A percentile compares a stretch with the other conserved stretches of the same genome.
Conservation (phyloP, 1,140 invertebrate species). For the Atta cephalotes region DNA sequence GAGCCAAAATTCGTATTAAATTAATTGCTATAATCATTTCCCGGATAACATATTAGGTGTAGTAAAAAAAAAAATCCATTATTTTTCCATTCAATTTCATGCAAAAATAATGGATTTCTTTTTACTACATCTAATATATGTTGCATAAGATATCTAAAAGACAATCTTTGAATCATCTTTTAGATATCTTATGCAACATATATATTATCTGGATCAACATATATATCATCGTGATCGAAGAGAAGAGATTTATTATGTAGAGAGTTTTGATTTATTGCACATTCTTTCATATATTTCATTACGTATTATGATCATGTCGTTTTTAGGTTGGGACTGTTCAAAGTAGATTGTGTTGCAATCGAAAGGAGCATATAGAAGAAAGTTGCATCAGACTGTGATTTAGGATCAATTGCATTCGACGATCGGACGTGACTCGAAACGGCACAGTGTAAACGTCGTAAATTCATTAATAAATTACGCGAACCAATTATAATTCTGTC, state of each 20-base stretch:
- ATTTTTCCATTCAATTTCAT: too few species aligned
- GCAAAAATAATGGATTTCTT: too few species aligned
- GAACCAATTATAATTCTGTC: conserved; percentile 82
- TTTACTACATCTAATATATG: too few species aligned
- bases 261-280: neutral
- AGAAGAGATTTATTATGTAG: neutral
- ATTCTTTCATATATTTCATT: neutral
- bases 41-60: too few species aligned
- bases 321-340: neutral
- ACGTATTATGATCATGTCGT: neutral
- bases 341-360: neutral
- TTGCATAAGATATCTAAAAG: too few species aligned
- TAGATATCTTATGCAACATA: too few species aligned
- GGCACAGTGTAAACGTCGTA: conserved; percentile 67
- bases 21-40: neutral
- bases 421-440: conserved; percentile 44
- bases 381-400: conserved; percentile 63
- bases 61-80: too few species aligned
- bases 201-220: too few species aligned
- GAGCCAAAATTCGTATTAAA: too few species aligned
- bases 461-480: conserved; percentile 81
- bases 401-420: conserved; percentile 65
- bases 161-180: too few species aligned
- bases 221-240: neutral
- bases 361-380: conserved; percentile 18